Evolutionary conservation across 2,113 vertebrate genomes (phyloP).

Genomic region (Harpagus bidentatus): DNA sequence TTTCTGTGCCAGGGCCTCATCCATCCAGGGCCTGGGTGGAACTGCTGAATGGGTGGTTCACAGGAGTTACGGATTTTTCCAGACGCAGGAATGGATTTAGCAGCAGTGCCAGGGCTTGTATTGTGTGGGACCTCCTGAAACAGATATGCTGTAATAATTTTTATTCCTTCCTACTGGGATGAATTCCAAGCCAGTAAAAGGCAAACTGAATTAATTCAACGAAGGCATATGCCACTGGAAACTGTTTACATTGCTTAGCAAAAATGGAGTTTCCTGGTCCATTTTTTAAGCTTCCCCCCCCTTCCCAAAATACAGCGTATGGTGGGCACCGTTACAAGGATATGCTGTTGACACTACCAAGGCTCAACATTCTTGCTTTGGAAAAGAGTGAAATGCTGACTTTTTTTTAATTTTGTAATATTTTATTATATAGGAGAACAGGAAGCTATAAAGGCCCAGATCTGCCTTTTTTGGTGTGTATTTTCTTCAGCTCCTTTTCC

Average conservation of each 20-base stretch:
- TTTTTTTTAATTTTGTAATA: not conserved
- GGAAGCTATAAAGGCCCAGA: not conserved
- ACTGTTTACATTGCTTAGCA: constrained; percentile 73
- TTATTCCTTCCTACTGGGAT: constrained; percentile 77
- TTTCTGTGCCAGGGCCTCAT: not conserved
- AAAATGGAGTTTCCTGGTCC: constrained; percentile 59
- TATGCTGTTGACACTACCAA: not conserved
- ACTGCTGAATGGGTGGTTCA: not conserved
- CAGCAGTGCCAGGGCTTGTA: not conserved
- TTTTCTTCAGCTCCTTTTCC: not conserved
- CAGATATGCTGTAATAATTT: constrained; percentile 71
- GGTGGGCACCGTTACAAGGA: constrained; percentile 6
- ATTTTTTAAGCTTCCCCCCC: constrained; percentile 42
- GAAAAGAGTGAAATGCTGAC: not conserved
- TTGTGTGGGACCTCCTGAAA: constrained; percentile 40
- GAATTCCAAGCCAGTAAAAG: constrained; percentile 82
- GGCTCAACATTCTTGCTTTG: not conserved
- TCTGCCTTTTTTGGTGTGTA: not conserved
- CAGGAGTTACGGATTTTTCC: not conserved
- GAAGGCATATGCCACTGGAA: constrained; percentile 81
- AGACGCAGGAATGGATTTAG: not conserved
- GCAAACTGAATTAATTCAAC: constrained; percentile 83
- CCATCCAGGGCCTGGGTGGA: not conserved
- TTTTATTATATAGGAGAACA: not conserved
- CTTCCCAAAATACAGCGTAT: not conserved